Evolutionary conservation across 2,797 vertebrate genomes (phyloP).

Genomic region (Pangasius macronema): DNA sequence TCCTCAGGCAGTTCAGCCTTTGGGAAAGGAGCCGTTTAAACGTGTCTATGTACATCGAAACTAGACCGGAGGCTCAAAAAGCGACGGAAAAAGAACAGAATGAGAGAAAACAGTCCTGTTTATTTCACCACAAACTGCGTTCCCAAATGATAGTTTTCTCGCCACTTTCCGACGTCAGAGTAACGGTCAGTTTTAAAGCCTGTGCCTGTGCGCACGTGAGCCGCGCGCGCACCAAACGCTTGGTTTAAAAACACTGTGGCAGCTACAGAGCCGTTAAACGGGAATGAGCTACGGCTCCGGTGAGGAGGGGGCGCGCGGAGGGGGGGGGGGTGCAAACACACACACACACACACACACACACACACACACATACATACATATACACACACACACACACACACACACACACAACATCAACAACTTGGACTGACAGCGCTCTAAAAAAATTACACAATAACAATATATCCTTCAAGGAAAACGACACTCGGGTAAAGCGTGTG

Average conservation of each 20-base stretch:
- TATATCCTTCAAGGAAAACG: neutral
- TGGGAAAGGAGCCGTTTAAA: conserved; percentile 82
- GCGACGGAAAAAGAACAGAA: conserved; percentile 13
- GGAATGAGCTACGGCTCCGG: conserved; percentile 60
- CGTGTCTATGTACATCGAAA: conserved; percentile 83
- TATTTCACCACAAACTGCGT: too few relatives aligned
- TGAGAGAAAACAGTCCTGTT: neutral
- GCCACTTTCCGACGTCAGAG: neutral
- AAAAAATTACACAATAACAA: neutral
- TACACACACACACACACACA: neutral
- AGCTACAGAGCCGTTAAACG: conserved; percentile 68
- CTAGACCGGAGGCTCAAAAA: conserved; percentile 23
- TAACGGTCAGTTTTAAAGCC: neutral
- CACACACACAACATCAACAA: neutral
- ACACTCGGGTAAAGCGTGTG: neutral
- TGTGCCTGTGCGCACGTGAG: conserved; percentile 7
- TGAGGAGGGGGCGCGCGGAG: conserved; percentile 37
- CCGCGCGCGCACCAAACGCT: conserved; percentile 67
- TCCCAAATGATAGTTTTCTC: neutral
- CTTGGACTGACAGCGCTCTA: neutral
- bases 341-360: neutral
- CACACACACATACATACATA: neutral
- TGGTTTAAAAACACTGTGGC: conserved; percentile 68
- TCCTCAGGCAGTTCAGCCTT: conserved; percentile 81
- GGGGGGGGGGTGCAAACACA: neutral